phyloP scores from a whole-genome alignment of 2,888 invertebrate species.

The Himalopsyche kuldschensis region DNA sequence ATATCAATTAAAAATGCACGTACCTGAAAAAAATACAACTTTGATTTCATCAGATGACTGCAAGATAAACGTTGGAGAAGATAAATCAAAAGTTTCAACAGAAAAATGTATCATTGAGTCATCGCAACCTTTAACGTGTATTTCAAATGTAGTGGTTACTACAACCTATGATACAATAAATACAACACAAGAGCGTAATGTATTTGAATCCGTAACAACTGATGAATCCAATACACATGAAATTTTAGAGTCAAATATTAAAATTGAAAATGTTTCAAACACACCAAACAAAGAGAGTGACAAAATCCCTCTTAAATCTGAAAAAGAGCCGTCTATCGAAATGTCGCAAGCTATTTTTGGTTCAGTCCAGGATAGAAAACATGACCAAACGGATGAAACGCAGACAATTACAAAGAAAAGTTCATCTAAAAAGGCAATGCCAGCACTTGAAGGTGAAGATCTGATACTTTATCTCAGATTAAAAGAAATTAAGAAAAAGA shows the following conservation, averaged over 20 bases:
- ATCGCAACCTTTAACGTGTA: not conserved
- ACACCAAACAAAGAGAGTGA: not conserved
- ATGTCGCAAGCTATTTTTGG: slow-evolving; percentile 65
- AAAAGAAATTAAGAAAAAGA: slow-evolving; percentile 46
- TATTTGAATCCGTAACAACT: not conserved
- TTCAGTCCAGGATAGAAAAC: slow-evolving; percentile 61
- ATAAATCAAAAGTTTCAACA: not conserved
- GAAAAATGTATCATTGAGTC: not conserved
- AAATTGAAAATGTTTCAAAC: not conserved
- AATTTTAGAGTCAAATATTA: not conserved
- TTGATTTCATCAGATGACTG: not conserved
- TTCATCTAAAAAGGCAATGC: slow-evolving; percentile 21
- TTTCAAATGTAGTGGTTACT: not conserved
- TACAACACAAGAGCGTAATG: not conserved
- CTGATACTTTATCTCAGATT: slow-evolving; percentile 29
- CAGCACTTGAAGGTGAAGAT: slow-evolving; percentile 31
- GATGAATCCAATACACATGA: not conserved
- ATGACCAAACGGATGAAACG: not conserved
- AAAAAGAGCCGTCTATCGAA: slow-evolving; percentile 39
- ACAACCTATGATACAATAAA: not conserved
- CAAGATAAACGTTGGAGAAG: not conserved
- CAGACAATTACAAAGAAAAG: not conserved
- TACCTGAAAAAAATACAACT: slow-evolving; percentile 42
- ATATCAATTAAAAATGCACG: slow-evolving; percentile 66
- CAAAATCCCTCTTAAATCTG: not conserved